Percentiles rank a stretch among this genome's conserved stretches.
These are phyloP conservation scores for Ormyrus rosae DNA, from an alignment of 2,888 invertebrate genomes.

Conservation along the genomic window DNA sequence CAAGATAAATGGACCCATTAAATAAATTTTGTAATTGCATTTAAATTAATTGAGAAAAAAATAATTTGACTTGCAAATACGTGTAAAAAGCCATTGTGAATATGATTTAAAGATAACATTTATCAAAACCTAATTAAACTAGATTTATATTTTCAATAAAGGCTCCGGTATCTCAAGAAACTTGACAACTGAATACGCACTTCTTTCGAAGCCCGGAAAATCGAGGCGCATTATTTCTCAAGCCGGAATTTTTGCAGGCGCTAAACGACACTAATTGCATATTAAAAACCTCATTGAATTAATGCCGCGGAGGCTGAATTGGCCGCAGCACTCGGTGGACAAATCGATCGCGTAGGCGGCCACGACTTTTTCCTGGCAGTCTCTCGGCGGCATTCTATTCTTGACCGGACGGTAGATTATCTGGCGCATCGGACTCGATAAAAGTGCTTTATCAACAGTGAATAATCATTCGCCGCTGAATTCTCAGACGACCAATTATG, in stretches of 20 bases:
- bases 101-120: too few relatives aligned
- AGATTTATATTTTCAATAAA: too few relatives aligned
- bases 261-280: conserved; percentile 24
- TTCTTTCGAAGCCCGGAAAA: background rate
- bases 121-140: too few relatives aligned
- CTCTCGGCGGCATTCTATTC: conserved; percentile 44
- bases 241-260: conserved; percentile 33
- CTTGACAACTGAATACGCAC: too few relatives aligned
- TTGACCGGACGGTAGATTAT: conserved; percentile 28
- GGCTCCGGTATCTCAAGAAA: too few relatives aligned
- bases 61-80: too few relatives aligned
- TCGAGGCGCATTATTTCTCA: background rate
- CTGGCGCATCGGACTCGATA: conserved; percentile 44
- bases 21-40: too few relatives aligned
- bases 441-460: conserved; percentile 39
- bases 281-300: conserved; percentile 37
- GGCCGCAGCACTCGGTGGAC: conserved; percentile 17
- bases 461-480: conserved; percentile 8
- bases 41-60: too few relatives aligned
- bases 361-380: conserved; percentile 38
- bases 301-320: conserved; percentile 35
- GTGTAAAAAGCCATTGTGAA: too few relatives aligned
- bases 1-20: too few relatives aligned
- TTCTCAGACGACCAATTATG: background rate
- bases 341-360: conserved; percentile 55